These are phyloP conservation scores for Mesopsocus fuscifrons DNA, from an alignment of 2,888 invertebrate species.

Conservation along the genomic window DNA sequence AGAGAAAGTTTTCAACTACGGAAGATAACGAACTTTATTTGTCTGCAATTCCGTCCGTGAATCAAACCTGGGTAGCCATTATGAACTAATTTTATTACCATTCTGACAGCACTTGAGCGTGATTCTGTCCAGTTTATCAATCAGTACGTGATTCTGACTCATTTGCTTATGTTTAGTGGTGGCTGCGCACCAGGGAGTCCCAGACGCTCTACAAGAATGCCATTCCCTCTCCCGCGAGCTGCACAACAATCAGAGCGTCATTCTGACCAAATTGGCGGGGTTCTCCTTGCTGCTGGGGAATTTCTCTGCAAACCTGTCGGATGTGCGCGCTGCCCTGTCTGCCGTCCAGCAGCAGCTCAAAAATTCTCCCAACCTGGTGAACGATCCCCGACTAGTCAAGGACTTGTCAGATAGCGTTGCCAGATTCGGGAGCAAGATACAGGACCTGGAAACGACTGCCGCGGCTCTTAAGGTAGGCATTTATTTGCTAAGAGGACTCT, in stretches of 20 bases:
- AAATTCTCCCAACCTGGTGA: conserved; percentile 36
- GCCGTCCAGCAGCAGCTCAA: conserved; percentile 36
- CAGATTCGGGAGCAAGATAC: conserved; percentile 38
- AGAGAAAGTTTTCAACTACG: too few relatives aligned
- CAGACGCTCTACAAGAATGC: conserved; percentile 49
- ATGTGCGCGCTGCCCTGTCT: conserved; percentile 28
- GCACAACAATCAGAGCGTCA: conserved; percentile 42
- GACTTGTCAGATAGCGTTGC: conserved; percentile 35
- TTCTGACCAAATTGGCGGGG: conserved; percentile 35
- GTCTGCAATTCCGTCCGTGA: too few relatives aligned
- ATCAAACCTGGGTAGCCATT: too few relatives aligned
- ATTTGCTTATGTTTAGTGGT: conserved; percentile 28
- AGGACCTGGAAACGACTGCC: conserved; percentile 25
- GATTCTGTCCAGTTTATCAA: too few relatives aligned
- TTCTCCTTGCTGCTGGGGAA: conserved; percentile 35
- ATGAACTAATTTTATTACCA: too few relatives aligned
- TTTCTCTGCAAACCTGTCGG: conserved; percentile 30
- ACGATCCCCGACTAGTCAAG: conserved; percentile 34
- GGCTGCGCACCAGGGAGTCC: conserved; percentile 46
- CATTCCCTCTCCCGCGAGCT: conserved; percentile 48
- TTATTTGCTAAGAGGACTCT: neutral
- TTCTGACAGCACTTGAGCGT: too few relatives aligned
- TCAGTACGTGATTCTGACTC: too few relatives aligned
- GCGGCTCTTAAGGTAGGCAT: conserved; percentile 19
- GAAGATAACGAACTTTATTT: too few relatives aligned